Evolutionary conservation across 2,888 invertebrate species (phyloP).

Genomic region (Siphlonurus alternatus): DNA sequence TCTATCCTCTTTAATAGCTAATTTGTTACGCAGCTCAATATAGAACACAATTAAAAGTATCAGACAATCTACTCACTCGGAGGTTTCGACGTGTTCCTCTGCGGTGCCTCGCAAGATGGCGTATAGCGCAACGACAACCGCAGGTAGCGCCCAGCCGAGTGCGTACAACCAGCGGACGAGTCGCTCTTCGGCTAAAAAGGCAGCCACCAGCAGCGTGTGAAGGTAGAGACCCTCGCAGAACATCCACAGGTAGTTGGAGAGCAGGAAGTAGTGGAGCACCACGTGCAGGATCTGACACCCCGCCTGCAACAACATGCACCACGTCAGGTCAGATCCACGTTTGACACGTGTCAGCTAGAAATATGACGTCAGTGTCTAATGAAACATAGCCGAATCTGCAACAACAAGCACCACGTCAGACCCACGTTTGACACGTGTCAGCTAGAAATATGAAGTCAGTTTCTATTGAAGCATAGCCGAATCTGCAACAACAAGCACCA

Average conservation of each 20-base stretch:
- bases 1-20: no score
- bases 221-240: constrained; percentile 87
- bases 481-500: no score
- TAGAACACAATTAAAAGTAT: no score
- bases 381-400: no score
- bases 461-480: no score
- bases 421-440: no score
- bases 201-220: constrained; percentile 80
- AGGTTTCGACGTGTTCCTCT: constrained; percentile 30
- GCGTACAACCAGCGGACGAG: constrained; percentile 66
- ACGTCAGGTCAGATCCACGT: neutral
- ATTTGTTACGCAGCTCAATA: no score
- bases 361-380: no score
- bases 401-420: no score
- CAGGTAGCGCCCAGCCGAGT: constrained; percentile 57
- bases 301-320: constrained; percentile 42
- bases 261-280: constrained; percentile 68
- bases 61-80: constrained; percentile 43
- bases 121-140: constrained; percentile 42
- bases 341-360: no score
- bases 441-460: no score
- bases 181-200: constrained; percentile 77
- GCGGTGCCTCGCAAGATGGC: constrained; percentile 42
- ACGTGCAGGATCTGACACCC: constrained; percentile 72
- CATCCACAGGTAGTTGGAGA: constrained; percentile 95